Conservation (phyloP, 2,113 vertebrate species). For the Austrofundulus limnaeus region DNA sequence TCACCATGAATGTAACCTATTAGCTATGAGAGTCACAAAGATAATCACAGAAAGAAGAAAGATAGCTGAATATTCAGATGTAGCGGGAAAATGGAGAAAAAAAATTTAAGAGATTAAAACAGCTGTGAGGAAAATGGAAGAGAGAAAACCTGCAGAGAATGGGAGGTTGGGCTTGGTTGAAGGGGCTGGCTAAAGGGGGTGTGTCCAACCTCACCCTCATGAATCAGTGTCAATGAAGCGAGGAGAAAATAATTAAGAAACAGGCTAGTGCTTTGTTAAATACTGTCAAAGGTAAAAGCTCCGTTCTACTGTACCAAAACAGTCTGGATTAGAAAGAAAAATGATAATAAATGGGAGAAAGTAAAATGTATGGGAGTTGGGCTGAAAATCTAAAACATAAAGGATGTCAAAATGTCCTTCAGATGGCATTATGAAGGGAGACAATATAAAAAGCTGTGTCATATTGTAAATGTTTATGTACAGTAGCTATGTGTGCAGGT, state of each 20-base stretch:
- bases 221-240: constrained; percentile 76
- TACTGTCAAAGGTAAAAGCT: constrained; percentile 69
- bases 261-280: constrained; percentile 68
- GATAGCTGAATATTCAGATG: constrained; percentile 13
- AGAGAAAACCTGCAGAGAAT: constrained; percentile 14
- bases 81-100: background rate
- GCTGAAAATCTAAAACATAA: constrained; percentile 72
- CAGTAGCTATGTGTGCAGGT: constrained; percentile 64
- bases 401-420: constrained; percentile 73
- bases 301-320: constrained; percentile 55
- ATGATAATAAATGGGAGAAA: constrained; percentile 59
- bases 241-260: constrained; percentile 82
- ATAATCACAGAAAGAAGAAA: constrained; percentile 39
- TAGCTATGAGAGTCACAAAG: constrained; percentile 33
- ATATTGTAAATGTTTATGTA: constrained; percentile 82
- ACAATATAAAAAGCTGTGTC: constrained; percentile 80
- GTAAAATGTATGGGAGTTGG: constrained; percentile 35
- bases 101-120: constrained; percentile 18
- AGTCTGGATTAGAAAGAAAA: constrained; percentile 50
- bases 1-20: constrained; percentile 66
- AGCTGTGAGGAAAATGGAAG: constrained; percentile 29
- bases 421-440: constrained; percentile 76
- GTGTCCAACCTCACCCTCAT: constrained; percentile 69
- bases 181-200: constrained; percentile 56
- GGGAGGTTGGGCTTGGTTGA: constrained; percentile 39